Evolutionary conservation across 2,797 vertebrate genomes (phyloP), one percentile per base, ranked within the genome.

Genomic region (Crypturellus tataupa): DNA sequence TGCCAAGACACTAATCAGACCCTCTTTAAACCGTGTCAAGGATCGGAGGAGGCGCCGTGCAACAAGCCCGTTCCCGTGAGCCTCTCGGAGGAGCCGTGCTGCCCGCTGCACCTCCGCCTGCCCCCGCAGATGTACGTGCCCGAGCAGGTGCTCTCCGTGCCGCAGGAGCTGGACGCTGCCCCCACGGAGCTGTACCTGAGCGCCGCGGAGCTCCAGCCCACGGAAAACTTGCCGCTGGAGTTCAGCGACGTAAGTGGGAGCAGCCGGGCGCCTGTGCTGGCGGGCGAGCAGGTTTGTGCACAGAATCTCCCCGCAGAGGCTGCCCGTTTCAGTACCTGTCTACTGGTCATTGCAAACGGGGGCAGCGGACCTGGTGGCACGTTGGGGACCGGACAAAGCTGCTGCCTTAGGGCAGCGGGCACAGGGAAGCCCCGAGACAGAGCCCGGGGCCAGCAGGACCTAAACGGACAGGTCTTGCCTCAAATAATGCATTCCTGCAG

Each of bases 161-260:
- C 98, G 19, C 98, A 98, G 81, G 98, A 98, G 89, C 98, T 99
- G 95, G 97, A 98, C 27, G 97, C 98, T 3, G 92, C 97, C 7
- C 98, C 98, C 97, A 96, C 97, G 5, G 99, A 99, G 85, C 98
- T 99, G 95, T 99, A 99, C 97, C 96, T 99, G 97, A 99, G 99
- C 6, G 98, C 99, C 0, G 99, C 99, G 1, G 99, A 99, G 97
- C 98, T 99, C n/a, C 99, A 99, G 97, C 99, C 99, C 96, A 99
- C 98, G 1, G 99, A 99, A 97, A 99, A 98, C 90, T 97, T 99
- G 60, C 99, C 99, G 11, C 97, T 99, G 94, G 99, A 99, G 96
- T 99, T 99, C 98, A 99, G 99, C 23, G 99, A 99, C 37, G 99
- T 99, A 98, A 91, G 99, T 98, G 47, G 85, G 87, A 87, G 83